Evolutionary conservation across 2,113 vertebrate species (phyloP).

Genomic region (Sclerurus mexicanus): DNA sequence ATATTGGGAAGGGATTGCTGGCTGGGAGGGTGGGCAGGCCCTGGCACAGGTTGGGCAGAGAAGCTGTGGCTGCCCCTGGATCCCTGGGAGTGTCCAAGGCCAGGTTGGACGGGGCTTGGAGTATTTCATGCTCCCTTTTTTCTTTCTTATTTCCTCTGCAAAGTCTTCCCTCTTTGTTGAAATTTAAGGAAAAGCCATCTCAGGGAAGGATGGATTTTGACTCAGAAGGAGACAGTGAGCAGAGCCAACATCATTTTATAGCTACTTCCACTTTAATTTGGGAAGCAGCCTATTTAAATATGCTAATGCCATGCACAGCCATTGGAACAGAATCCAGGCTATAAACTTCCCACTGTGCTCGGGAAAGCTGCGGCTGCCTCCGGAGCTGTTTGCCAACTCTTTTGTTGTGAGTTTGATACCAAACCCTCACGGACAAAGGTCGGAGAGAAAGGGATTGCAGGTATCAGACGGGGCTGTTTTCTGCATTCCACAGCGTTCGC

Average conservation of each 20-base stretch:
- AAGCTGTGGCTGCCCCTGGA: neutral
- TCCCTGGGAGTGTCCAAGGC: neutral
- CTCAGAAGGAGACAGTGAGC: neutral
- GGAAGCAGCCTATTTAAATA: neutral
- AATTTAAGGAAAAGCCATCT: neutral
- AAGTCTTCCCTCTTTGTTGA: neutral
- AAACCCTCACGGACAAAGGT: neutral
- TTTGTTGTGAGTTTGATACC: neutral
- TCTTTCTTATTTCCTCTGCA: neutral
- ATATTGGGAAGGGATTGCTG: neutral
- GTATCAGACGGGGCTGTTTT: neutral
- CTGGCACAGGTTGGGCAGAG: neutral
- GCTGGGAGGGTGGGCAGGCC: neutral
- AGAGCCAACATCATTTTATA: neutral
- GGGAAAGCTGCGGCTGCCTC: neutral
- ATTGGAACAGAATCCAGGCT: neutral
- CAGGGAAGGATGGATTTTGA: neutral
- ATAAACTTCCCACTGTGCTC: neutral
- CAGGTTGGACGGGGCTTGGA: neutral
- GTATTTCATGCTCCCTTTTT: neutral
- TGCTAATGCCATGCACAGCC: neutral
- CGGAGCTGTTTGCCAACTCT: neutral
- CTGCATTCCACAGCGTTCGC: accelerated
- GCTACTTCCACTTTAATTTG: neutral
- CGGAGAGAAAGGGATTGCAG: neutral